Base-by-base conservation (phyloP, 2,888 invertebrate genomes). In the Cordilura impudica region DNA sequence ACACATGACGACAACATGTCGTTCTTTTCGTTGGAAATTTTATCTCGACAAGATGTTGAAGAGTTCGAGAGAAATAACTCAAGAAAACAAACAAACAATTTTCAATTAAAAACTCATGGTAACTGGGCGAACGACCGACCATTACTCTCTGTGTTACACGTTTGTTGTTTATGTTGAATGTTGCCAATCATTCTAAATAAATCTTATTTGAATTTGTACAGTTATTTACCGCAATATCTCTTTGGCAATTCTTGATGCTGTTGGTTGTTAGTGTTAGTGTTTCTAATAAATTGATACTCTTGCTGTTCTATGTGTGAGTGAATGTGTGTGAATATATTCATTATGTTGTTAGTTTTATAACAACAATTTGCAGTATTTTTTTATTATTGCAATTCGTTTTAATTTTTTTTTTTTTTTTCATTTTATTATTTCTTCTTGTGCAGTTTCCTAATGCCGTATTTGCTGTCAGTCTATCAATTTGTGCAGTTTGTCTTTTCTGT, bases 71-170 rank as follows among this genome's bases (percentile, higher is more conserved):
- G n/a, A 63, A 58, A 61, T 35, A 35, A 35, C 6, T 26, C 2
- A 39, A 39, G n/a, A n/a, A 39, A 8, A 35, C 35, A 39, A 26
- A 26, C 26, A 26, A 26, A 6, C 53, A 19, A 69, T 29, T 69
- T 69, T 69, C 69, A 63, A 63, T 63, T 63, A 63, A 63, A 63
- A 61, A 58, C n/a, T 43, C 58, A 58, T 43, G 39, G 35, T 56
- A 12, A 39, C 56, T 53, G 23, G 26, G 29, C 26, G 10, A 26
- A 2, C 29, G 53, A 8, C 16, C 14, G 53, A 19, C 6, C 16
- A 35, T 19, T 56, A 10, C 23, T 31, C 29, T 54, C 10, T n/a
- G 53, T n/a, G n/a, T n/a, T 35, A 18, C 54, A 31, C n/a, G 3
- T 21, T 58, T 10, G 21, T 61, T 26, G 35, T n/a, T 26, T 26